Evolutionary conservation across 2,888 invertebrate species (phyloP).

Genomic region (Sericinus montela): DNA sequence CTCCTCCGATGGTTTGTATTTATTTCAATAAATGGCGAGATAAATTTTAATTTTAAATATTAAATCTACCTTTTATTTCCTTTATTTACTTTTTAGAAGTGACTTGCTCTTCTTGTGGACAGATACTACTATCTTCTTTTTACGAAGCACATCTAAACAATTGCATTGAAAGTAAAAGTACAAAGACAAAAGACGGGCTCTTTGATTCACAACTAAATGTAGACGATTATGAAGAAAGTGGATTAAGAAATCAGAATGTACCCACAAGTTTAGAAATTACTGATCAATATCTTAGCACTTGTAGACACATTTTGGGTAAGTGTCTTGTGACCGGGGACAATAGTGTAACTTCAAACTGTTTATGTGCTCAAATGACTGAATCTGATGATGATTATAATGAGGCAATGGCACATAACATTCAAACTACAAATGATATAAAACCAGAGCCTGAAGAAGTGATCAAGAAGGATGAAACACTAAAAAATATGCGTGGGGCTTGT

Average conservation of each 20-base stretch:
- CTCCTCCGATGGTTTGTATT: neutral
- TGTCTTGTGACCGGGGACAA: constrained; percentile 41
- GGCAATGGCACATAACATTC: constrained; percentile 7
- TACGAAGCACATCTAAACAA: neutral
- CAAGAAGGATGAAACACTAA: neutral
- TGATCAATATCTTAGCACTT: constrained; percentile 28
- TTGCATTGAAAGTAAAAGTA: neutral
- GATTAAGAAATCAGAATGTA: constrained; percentile 15
- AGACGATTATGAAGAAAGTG: neutral
- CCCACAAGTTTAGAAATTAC: constrained; percentile 23
- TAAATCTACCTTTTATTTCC: neutral
- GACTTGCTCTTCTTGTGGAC: neutral
- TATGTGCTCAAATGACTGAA: constrained; percentile 46
- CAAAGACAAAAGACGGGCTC: neutral
- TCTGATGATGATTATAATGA: constrained; percentile 30
- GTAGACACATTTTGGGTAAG: constrained; percentile 42
- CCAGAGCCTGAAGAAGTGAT: neutral
- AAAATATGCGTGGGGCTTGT: constrained; percentile 36
- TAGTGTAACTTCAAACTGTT: constrained; percentile 34
- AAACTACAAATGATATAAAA: neutral
- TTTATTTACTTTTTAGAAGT: neutral
- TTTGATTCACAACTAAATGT: neutral
- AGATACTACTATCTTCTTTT: neutral
- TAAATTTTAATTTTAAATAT: neutral
- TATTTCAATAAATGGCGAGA: neutral